Conservation (phyloP, 2,888 invertebrate species). For the Netelia inedita region DNA sequence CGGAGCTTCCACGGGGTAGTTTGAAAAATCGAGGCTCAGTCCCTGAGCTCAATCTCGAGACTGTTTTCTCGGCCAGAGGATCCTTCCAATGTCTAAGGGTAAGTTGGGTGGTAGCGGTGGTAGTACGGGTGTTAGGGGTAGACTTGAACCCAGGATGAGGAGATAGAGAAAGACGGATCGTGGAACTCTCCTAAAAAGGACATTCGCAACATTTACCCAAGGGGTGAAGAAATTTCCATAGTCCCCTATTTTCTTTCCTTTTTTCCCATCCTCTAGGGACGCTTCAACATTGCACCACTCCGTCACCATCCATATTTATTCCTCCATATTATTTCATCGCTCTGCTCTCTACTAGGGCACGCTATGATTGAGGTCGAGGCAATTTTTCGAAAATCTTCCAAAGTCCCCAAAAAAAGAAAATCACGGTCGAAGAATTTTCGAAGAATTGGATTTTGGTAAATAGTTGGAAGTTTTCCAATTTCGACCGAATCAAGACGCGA, state of each 20-base stretch:
- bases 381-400: neutral
- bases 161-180: neutral
- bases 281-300: neutral
- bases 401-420: too few species aligned
- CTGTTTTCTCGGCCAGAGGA: neutral
- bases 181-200: neutral
- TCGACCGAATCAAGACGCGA: neutral
- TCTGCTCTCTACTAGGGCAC: neutral
- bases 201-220: neutral
- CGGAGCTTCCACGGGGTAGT: neutral
- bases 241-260: neutral
- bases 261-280: neutral
- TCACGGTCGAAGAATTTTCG: too few species aligned
- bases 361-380: neutral
- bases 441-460: too few species aligned
- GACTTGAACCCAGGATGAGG: neutral
- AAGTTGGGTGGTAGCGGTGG: neutral
- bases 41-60: neutral
- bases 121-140: too few species aligned
- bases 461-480: too few species aligned
- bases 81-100: neutral
- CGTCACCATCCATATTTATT: neutral
- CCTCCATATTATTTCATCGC: slow-evolving; percentile 4
- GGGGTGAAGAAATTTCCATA: slow-evolving; percentile 8
- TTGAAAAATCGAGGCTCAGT: neutral